Base-by-base conservation (phyloP, 2,113 vertebrate genomes). In the Ophthalmotilapia sp. region DNA sequence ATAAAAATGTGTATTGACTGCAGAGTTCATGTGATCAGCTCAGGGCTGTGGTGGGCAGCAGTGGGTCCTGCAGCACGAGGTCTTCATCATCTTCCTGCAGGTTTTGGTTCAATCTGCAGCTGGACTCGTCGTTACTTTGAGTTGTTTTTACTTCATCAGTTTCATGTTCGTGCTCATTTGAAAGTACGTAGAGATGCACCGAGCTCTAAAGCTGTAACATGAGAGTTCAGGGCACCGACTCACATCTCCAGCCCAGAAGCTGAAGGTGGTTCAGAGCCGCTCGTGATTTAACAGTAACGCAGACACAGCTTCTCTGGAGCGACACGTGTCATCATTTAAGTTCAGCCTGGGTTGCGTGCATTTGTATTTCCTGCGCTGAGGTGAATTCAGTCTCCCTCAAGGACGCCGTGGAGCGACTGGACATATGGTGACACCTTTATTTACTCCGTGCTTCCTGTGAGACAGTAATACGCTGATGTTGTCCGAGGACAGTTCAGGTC, bases 141-240 rank as follows among this genome's bases (percentile, higher is more conserved):
- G 21, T 29, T 17, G 13, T 23, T 23, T 70, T 70, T 6, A 42
- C 5, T 6, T 42, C 65, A 42, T 15, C n/a, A 15, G 21, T 70
- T 40, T 70, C 7, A 2, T 40, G 7, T 3, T 68, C 3, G 4
- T 11, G 68, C 6, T 75, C 8, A 19, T 47, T 11, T 47, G 14
- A 47, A 45, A 11, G 13, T 3, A 17, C 2, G 12, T 0, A 26
- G 7, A 70, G 10, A 15, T 38, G 19, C 7, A 23, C 36, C 36
- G 3, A 23, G 68, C 8, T 47, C 8, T 10, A 26, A 45, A 5
- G 21, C 14, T 45, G 36, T 23, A 9, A 23, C 4, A 6, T 4
- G 1, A 0, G 2, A 14, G 8, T 73, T 26, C 2, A 23, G n/a
- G 33, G 2, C 36, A 70, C 9, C n/a, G 0, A 14, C 21, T 23